Evolutionary conservation across 2,797 vertebrate genomes (phyloP).

Genomic region (Onychomys leucogaster): DNA sequence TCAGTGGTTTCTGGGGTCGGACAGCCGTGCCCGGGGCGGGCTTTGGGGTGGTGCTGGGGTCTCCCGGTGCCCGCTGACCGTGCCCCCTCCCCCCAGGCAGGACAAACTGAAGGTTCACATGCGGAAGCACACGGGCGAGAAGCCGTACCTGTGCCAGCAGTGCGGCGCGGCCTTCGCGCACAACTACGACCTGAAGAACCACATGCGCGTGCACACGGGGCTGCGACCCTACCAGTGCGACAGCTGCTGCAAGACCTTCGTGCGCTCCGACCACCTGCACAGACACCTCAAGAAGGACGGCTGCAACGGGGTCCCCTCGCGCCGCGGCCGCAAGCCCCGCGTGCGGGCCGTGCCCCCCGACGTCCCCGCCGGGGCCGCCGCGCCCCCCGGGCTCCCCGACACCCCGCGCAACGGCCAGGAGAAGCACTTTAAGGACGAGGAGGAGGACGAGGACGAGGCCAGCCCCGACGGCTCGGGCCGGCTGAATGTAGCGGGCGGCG

Average conservation of each 20-base stretch:
- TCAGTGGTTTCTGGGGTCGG: too few relatives aligned
- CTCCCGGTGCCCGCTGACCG: neutral
- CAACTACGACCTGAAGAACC: constrained; percentile 99
- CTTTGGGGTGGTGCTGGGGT: neutral
- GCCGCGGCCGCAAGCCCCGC: constrained; percentile 94
- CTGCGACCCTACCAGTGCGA: constrained; percentile 99
- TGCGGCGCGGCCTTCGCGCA: constrained; percentile 98
- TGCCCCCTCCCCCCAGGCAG: constrained; percentile 90
- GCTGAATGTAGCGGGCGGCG: constrained; percentile 86
- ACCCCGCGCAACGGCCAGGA: constrained; percentile 78
- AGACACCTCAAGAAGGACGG: constrained; percentile 99
- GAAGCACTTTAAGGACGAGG: constrained; percentile 83
- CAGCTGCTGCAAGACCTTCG: constrained; percentile 99
- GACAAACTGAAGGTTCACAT: constrained; percentile 99
- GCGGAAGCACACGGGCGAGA: constrained; percentile 99
- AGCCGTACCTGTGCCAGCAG: constrained; percentile 98
- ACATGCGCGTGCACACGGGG: constrained; percentile 99
- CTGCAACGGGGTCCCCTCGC: constrained; percentile 97
- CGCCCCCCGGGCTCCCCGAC: constrained; percentile 54
- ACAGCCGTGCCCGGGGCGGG: neutral
- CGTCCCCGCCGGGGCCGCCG: constrained; percentile 75
- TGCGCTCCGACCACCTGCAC: constrained; percentile 98
- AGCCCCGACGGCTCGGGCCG: constrained; percentile 83
- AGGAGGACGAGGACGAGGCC: constrained; percentile 85
- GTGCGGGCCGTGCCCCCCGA: constrained; percentile 85